These are phyloP conservation scores for Dendrocincla fuliginosa DNA, from an alignment of 2,797 vertebrate genomes.

Conservation along the genomic window DNA sequence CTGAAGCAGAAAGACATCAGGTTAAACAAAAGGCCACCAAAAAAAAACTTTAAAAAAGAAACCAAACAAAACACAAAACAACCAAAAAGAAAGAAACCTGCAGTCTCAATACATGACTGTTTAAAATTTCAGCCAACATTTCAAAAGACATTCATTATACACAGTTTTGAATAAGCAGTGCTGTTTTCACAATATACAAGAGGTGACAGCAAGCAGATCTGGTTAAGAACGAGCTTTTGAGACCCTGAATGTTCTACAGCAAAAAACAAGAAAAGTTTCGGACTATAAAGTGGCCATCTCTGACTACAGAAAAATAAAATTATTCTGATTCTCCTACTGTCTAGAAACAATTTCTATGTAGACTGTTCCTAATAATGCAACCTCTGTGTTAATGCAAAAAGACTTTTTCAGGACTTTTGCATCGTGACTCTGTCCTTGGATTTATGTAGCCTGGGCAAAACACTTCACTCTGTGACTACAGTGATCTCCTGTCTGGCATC, in stretches of 20 bases:
- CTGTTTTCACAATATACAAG: not conserved
- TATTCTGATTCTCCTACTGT: not conserved
- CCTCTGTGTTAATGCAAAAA: not conserved
- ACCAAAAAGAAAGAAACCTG: not conserved
- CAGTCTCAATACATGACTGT: not conserved
- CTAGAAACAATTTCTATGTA: not conserved
- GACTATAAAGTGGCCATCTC: not conserved
- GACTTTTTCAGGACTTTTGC: not conserved
- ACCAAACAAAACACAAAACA: not conserved
- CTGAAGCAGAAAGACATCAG: not conserved
- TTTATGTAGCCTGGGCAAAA: not conserved
- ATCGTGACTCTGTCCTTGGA: not conserved
- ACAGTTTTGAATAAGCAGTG: not conserved
- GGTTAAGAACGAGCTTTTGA: not conserved
- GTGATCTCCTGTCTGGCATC: not conserved
- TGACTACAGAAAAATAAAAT: constrained; percentile 6
- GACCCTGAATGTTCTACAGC: not conserved
- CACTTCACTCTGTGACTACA: not conserved
- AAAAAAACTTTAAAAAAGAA: not conserved
- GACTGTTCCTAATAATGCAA: not conserved
- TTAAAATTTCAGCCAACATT: not conserved
- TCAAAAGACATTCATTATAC: not conserved
- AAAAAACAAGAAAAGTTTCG: not conserved
- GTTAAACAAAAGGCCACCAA: not conserved
- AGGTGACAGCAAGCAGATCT: not conserved